Percentiles rank a stretch among this genome's conserved stretches.
Conservation (phyloP, 1,140 invertebrate genomes). For the Chlorops oryzae region DNA sequence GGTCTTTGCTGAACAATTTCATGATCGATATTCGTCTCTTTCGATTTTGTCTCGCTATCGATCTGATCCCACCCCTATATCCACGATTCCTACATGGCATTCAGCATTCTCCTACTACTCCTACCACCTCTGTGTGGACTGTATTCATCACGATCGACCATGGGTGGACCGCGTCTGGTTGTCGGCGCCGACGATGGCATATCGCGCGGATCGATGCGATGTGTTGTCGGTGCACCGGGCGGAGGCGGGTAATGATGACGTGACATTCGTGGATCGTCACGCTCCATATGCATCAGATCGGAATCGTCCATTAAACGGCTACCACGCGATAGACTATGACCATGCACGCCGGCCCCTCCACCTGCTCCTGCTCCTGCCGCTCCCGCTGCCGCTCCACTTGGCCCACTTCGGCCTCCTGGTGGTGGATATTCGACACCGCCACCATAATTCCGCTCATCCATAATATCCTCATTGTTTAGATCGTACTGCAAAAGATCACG, state of each 20-base stretch:
- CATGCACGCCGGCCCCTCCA: slow-evolving; percentile 16
- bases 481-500: slow-evolving; percentile 46
- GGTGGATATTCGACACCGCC: slow-evolving; percentile 31
- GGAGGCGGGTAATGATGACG: slow-evolving; percentile 16
- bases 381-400: slow-evolving; percentile 31
- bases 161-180: slow-evolving; percentile 13
- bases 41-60: slow-evolving; percentile 24
- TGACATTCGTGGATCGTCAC: slow-evolving; percentile 32
- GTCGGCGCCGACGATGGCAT: slow-evolving; percentile 23
- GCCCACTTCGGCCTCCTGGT: slow-evolving; percentile 29
- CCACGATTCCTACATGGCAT: slow-evolving; percentile 50
- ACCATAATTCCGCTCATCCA: slow-evolving; percentile 39
- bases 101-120: slow-evolving; percentile 47
- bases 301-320: slow-evolving; percentile 35
- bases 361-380: neutral
- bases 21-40: slow-evolving; percentile 2
- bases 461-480: slow-evolving; percentile 43
- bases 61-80: slow-evolving; percentile 49
- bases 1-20: slow-evolving; percentile 8
- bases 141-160: slow-evolving; percentile 44
- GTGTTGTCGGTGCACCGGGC: slow-evolving; percentile 17
- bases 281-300: slow-evolving; percentile 28
- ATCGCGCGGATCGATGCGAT: slow-evolving; percentile 31
- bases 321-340: slow-evolving; percentile 35
- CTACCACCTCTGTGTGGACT: slow-evolving; percentile 48